A percentile compares a stretch with the other conserved stretches of the same genome.
These are phyloP conservation scores for Formica aserva DNA, from an alignment of 2,888 invertebrate species.

Conservation along the genomic window DNA sequence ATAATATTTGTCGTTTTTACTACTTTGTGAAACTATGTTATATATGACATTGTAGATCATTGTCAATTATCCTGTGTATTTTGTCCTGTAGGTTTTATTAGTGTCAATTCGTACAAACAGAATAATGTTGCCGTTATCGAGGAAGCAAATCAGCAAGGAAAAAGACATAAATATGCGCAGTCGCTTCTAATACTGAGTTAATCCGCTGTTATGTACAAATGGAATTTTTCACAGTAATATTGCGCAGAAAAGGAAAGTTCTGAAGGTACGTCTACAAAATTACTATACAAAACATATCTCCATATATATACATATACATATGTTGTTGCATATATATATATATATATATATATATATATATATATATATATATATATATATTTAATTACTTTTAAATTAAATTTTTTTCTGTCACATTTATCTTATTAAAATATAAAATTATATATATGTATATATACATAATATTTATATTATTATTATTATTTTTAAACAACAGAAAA, in stretches of 20 bases:
- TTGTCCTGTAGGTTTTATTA: conserved; percentile 83
- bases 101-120: conserved; percentile 84
- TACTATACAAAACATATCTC: neutral
- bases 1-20: neutral
- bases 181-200: neutral
- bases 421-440: no score
- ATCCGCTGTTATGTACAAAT: neutral
- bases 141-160: conserved; percentile 86
- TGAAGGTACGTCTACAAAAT: neutral
- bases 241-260: neutral
- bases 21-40: neutral
- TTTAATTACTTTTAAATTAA: no score
- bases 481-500: neutral
- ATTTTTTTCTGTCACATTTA: no score
- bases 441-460: no score
- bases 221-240: neutral
- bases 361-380: no score
- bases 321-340: no score
- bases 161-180: conserved; percentile 83
- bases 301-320: no score
- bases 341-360: no score
- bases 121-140: conserved; percentile 86
- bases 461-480: no score
- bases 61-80: conserved; percentile 80
- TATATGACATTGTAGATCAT: neutral